These are phyloP conservation scores for Patella caerulea DNA, from an alignment of 2,888 invertebrate genomes.

Conservation along the genomic window DNA sequence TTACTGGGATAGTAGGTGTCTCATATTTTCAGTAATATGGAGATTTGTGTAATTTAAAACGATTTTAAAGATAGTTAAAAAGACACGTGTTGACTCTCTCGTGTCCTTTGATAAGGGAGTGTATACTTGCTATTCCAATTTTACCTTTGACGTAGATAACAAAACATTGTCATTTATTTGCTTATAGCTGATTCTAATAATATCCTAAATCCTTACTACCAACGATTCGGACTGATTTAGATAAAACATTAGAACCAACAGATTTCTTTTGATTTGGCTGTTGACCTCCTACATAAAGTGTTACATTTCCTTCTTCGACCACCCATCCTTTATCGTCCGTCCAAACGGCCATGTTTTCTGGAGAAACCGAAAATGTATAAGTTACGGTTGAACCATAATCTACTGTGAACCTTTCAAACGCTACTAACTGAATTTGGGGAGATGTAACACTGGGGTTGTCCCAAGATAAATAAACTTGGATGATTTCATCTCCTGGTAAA, in stretches of 20 bases:
- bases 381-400: conserved; percentile 28
- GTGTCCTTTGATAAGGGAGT: too few species aligned
- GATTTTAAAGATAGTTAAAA: too few species aligned
- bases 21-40: too few species aligned
- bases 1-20: too few species aligned
- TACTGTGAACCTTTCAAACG: conserved; percentile 44
- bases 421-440: conserved; percentile 54
- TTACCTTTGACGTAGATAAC: too few species aligned
- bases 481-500: conserved; percentile 57
- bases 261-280: conserved; percentile 1
- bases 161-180: too few species aligned
- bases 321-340: conserved; percentile 42
- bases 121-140: too few species aligned
- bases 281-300: not conserved
- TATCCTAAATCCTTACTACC: not conserved
- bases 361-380: conserved; percentile 38
- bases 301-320: conserved; percentile 40
- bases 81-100: too few species aligned
- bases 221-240: not conserved
- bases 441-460: conserved; percentile 44
- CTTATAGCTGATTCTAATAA: not conserved
- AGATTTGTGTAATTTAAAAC: too few species aligned
- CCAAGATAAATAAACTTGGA: conserved; percentile 63
- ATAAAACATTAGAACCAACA: not conserved
- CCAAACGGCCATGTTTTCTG: conserved; percentile 57